Conservation (phyloP, 2,888 invertebrate species). For the Pedicia rivosa region DNA sequence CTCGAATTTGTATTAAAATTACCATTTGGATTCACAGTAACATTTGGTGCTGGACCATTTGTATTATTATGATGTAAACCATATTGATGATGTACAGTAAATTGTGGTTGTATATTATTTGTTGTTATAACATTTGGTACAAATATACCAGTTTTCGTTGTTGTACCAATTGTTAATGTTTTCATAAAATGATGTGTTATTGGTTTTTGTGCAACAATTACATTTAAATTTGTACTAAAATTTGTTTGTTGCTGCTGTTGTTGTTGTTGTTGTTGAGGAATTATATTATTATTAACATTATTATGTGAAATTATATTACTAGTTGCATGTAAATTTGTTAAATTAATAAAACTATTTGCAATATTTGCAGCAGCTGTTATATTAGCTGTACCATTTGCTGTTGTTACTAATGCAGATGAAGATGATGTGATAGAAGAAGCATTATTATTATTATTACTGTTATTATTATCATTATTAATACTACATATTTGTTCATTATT, state of each 20-base stretch:
- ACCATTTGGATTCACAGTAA: slow-evolving; percentile 46
- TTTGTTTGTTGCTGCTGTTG: too few relatives aligned
- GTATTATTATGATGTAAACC: slow-evolving; percentile 9
- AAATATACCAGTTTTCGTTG: slow-evolving; percentile 9
- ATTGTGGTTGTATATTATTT: slow-evolving; percentile 11
- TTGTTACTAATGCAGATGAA: neutral
- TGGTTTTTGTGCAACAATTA: slow-evolving; percentile 10
- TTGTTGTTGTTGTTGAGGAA: too few relatives aligned
- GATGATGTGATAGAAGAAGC: slow-evolving; percentile 1
- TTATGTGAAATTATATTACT: slow-evolving; percentile 4
- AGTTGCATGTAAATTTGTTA: slow-evolving; percentile 11
- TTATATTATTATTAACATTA: too few relatives aligned
- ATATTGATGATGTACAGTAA: slow-evolving; percentile 13
- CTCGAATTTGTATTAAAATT: slow-evolving; percentile 17
- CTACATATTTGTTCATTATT: slow-evolving; percentile 4
- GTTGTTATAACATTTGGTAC: slow-evolving; percentile 12
- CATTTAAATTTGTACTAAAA: slow-evolving; percentile 8
- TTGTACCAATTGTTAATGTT: slow-evolving; percentile 9
- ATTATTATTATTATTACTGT: slow-evolving; percentile 2
- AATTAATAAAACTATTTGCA: slow-evolving; percentile 13
- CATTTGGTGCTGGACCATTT: slow-evolving; percentile 46
- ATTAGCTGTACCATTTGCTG: slow-evolving; percentile 7
- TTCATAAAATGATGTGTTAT: slow-evolving; percentile 11
- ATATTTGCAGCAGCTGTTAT: slow-evolving; percentile 11
- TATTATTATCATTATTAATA: slow-evolving; percentile 5